Evolutionary conservation across 2,888 invertebrate genomes (phyloP).

Genomic region (Ennomos fuscantarius): DNA sequence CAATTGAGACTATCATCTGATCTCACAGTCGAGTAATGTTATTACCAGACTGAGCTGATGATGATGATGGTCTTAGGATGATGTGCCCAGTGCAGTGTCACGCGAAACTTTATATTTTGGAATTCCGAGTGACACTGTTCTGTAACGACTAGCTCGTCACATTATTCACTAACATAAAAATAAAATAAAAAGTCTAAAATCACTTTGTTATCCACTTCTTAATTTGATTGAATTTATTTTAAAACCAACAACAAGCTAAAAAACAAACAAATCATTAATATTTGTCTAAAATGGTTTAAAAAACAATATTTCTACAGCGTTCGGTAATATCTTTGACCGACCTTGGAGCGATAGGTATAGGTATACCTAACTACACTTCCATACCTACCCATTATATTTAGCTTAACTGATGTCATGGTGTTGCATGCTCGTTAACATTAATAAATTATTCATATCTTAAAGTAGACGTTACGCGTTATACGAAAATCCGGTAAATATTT

Average conservation of each 20-base stretch:
- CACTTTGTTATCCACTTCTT: too few species aligned
- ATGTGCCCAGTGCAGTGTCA: too few species aligned
- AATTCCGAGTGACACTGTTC: too few species aligned
- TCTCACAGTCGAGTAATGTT: too few species aligned
- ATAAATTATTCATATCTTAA: conserved; percentile 30
- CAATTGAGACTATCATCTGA: too few species aligned
- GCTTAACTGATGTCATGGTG: conserved; percentile 29
- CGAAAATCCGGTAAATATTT: conserved; percentile 15
- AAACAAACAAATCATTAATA: conserved; percentile 11
- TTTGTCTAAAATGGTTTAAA: conserved; percentile 19
- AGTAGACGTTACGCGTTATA: conserved; percentile 13
- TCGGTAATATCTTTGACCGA: conserved; percentile 29
- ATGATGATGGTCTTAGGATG: too few species aligned
- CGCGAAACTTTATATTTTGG: too few species aligned
- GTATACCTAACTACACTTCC: not conserved
- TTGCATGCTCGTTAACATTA: conserved; percentile 25
- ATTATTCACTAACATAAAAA: too few species aligned
- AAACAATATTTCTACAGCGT: conserved; percentile 24
- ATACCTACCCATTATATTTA: conserved; percentile 14
- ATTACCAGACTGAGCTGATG: too few species aligned
- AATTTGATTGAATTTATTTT: too few species aligned
- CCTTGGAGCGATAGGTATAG: conserved; percentile 28
- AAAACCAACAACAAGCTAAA: not conserved
- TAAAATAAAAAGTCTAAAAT: too few species aligned
- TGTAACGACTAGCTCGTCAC: too few species aligned